Conservation (phyloP, 1,140 invertebrate species). For the Melitaea cinxia region DNA sequence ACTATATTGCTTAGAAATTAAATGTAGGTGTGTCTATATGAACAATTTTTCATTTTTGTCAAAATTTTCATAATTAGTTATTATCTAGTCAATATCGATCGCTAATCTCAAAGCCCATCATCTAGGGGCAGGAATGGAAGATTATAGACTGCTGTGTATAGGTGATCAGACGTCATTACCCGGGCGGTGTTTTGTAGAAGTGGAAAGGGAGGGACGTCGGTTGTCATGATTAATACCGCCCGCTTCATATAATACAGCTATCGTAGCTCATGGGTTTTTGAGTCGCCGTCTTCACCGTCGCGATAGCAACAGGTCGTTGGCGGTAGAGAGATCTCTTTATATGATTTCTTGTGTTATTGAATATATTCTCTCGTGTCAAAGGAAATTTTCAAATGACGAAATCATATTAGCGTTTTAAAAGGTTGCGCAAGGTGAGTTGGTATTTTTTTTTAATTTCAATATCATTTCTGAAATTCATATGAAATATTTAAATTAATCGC, state of each 20-base stretch:
- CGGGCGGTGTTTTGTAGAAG: constrained; percentile 70
- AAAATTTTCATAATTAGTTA: constrained; percentile 5
- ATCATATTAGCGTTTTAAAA: constrained; percentile 26
- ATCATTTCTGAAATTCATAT: too few species aligned
- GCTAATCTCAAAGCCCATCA: constrained; percentile 34
- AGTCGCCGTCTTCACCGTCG: constrained; percentile 36
- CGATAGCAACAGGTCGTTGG: constrained; percentile 67
- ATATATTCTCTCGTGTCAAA: constrained; percentile 40
- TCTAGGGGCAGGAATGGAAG: constrained; percentile 58
- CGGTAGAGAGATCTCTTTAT: constrained; percentile 43
- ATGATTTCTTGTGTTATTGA: constrained; percentile 42
- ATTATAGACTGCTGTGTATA: constrained; percentile 71
- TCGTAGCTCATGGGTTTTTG: constrained; percentile 42
- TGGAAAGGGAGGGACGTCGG: constrained; percentile 59
- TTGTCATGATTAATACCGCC: constrained; percentile 78
- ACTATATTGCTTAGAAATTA: too few species aligned
- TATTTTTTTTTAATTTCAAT: too few species aligned
- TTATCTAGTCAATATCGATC: not conserved
- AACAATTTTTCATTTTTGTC: too few species aligned
- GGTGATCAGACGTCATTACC: constrained; percentile 73
- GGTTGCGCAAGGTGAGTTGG: not conserved
- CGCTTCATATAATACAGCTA: constrained; percentile 45
- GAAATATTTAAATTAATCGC: too few species aligned
- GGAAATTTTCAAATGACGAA: constrained; percentile 43
- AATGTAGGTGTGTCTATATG: too few species aligned